These are phyloP conservation scores for Halyomorpha halys DNA, from an alignment of 1,140 invertebrate species.

Conservation along the genomic window DNA sequence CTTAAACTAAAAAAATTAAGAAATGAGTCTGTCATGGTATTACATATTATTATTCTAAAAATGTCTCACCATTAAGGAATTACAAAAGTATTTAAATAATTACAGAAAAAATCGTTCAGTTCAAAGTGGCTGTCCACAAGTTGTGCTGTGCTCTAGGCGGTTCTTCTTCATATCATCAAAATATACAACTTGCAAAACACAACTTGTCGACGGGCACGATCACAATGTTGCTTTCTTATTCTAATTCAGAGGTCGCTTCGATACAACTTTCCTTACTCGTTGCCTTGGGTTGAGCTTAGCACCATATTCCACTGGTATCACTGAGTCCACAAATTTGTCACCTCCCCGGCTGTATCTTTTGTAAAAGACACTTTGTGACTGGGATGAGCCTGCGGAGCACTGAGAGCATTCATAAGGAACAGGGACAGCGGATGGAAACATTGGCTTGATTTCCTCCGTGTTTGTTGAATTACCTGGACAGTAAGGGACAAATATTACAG, in stretches of 20 bases:
- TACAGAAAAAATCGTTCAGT: too few relatives aligned
- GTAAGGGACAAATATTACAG: constrained; percentile 48
- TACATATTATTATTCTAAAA: too few relatives aligned
- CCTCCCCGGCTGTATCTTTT: background rate
- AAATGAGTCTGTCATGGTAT: too few relatives aligned
- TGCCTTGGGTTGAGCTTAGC: background rate
- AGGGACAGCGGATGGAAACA: constrained; percentile 45
- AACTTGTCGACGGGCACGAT: constrained; percentile 15
- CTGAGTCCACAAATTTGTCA: constrained; percentile 2
- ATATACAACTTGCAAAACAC: background rate
- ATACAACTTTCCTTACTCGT: constrained; percentile 11
- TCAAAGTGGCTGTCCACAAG: constrained; percentile 12
- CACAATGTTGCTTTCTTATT: background rate
- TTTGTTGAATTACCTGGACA: constrained; percentile 41
- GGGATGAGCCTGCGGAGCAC: constrained; percentile 21
- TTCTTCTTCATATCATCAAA: background rate
- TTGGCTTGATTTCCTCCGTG: constrained; percentile 39
- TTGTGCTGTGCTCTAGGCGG: background rate
- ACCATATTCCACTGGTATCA: constrained; percentile 1
- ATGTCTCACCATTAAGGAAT: too few relatives aligned
- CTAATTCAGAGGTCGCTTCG: background rate
- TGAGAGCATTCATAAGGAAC: constrained; percentile 35
- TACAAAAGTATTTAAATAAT: too few relatives aligned
- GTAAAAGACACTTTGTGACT: background rate
- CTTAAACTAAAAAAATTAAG: too few relatives aligned